These are phyloP conservation scores for Zaprionus gabonicus DNA, from an alignment of 1,140 invertebrate species.

Conservation along the genomic window DNA sequence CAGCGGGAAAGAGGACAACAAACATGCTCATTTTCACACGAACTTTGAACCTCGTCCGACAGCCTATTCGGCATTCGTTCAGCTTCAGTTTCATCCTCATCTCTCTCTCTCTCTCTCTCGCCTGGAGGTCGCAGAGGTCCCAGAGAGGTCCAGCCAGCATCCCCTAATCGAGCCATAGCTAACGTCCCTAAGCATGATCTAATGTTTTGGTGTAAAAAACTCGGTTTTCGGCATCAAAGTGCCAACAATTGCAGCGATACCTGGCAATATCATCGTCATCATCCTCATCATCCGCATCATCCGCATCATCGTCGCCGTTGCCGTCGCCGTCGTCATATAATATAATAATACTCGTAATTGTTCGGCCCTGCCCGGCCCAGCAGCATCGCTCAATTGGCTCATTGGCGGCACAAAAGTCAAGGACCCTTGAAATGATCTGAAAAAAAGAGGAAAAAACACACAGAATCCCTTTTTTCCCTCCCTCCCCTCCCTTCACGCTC, in stretches of 20 bases:
- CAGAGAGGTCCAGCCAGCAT: constrained; percentile 39
- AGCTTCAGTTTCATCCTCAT: background rate
- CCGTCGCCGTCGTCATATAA: constrained; percentile 36
- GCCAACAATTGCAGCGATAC: constrained; percentile 60
- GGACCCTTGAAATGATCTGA: constrained; percentile 82
- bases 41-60: constrained; percentile 72
- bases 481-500: constrained; percentile 43
- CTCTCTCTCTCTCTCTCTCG: background rate
- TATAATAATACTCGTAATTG: constrained; percentile 76
- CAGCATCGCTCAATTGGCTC: constrained; percentile 75
- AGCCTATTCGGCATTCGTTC: constrained; percentile 28
- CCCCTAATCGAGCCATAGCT: constrained; percentile 37
- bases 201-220: constrained; percentile 80
- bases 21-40: constrained; percentile 76
- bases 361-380: constrained; percentile 16
- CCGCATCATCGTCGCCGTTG: background rate
- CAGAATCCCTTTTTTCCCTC: constrained; percentile 59
- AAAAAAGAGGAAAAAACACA: constrained; percentile 33
- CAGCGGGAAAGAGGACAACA: constrained; percentile 45
- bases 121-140: constrained; percentile 33
- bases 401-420: constrained; percentile 67
- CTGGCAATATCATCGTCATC: constrained; percentile 26
- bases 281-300: background rate
- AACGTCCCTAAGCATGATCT: constrained; percentile 53
- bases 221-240: constrained; percentile 77